Evolutionary conservation across 2,888 invertebrate genomes (phyloP).

Genomic region (Hermaeophaga mercurialis): DNA sequence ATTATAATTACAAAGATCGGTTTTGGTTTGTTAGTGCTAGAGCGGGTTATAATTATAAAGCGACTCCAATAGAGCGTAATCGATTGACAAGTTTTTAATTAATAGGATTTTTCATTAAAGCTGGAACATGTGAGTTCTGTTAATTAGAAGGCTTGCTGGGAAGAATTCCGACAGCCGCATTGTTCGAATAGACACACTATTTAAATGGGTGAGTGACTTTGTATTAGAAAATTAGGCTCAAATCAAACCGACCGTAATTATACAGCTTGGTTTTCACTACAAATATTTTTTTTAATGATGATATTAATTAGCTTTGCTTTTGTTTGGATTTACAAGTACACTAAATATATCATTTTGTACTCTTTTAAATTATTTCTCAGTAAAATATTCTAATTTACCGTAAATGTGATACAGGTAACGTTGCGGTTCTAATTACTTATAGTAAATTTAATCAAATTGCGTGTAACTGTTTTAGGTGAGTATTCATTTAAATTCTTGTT

Average conservation of each 20-base stretch:
- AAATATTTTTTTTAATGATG: too few relatives aligned
- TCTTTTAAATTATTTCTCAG: too few relatives aligned
- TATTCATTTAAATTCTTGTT: not conserved
- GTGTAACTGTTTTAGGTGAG: not conserved
- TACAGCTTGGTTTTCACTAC: not conserved
- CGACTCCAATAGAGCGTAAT: conserved; percentile 39
- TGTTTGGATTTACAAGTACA: too few relatives aligned
- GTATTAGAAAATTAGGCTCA: not conserved
- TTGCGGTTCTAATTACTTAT: not conserved
- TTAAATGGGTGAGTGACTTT: conserved; percentile 5
- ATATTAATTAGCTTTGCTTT: too few relatives aligned
- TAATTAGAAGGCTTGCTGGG: conserved; percentile 19
- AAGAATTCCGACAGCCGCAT: conserved; percentile 3
- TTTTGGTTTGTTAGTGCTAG: conserved; percentile 26
- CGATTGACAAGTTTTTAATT: conserved; percentile 51
- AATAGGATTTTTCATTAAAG: conserved; percentile 45
- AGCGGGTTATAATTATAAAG: conserved; percentile 42
- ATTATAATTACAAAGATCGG: conserved; percentile 39
- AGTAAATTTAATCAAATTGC: not conserved
- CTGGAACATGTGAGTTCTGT: conserved; percentile 22
- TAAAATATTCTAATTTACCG: too few relatives aligned
- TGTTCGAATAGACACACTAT: conserved; percentile 8
- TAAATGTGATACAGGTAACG: too few relatives aligned
- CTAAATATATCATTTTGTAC: too few relatives aligned
- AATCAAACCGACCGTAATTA: not conserved